phyloP scores from a whole-genome alignment of 2,888 invertebrate genomes.

The Pteria penguin region DNA sequence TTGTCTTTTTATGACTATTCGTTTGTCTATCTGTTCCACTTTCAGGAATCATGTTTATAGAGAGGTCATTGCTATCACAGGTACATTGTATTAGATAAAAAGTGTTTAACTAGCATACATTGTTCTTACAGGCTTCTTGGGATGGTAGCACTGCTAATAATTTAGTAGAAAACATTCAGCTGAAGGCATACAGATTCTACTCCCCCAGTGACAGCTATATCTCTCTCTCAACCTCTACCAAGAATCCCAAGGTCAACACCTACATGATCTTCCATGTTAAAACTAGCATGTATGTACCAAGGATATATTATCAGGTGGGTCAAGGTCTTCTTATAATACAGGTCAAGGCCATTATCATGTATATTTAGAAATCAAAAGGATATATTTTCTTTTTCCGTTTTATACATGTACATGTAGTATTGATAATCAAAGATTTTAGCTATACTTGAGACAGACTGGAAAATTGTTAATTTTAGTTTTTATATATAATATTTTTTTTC shows the following conservation, averaged over 20 bases:
- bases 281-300: constrained; percentile 92
- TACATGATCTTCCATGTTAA: constrained; percentile 96
- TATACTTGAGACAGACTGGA: neutral
- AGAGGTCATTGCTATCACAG: no score
- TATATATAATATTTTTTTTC: neutral
- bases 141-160: constrained; percentile 47
- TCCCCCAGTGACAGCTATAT: constrained; percentile 91
- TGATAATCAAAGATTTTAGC: neutral
- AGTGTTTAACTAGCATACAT: no score
- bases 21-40: no score
- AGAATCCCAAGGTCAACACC: constrained; percentile 86
- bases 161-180: constrained; percentile 49
- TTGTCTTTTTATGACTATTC: no score
- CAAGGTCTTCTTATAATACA: neutral
- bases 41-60: no score
- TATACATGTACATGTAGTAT: neutral
- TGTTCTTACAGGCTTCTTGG: constrained; percentile 53
- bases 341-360: no score
- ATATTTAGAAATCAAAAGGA: no score
- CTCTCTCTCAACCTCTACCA: constrained; percentile 91
- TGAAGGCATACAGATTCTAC: constrained; percentile 83
- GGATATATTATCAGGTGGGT: constrained; percentile 90
- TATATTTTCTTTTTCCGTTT: no score
- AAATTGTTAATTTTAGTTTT: neutral
- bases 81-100: no score